Base-by-base conservation (phyloP, 2,888 invertebrate genomes). In the Deilephila elpenor region DNA sequence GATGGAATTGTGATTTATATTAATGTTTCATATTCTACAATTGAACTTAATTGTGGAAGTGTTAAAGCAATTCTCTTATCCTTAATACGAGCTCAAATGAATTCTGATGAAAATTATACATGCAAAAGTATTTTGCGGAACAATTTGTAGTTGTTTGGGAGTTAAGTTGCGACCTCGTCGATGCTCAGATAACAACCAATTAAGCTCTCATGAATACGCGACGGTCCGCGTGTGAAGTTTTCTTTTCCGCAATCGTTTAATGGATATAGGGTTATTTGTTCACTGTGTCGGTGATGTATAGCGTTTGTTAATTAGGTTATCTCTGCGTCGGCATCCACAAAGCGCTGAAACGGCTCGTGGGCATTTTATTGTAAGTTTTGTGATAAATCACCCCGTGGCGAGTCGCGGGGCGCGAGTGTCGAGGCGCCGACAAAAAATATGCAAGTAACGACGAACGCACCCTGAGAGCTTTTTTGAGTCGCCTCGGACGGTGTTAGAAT, bases 251-350 rank as follows among this genome's bases (percentile, higher is more conserved):
- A 77, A 78, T 78, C 82, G 74, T 81, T 87, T 89, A 89, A 91
- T 89, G 91, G 91, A 91, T 89, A 84, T 93, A 90, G 20, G 60
- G 56, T 25, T 59, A 51, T 61, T 60, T 60, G 60, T 60, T 53
- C 29, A 73, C 83, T 86, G 82, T 85, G 84, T 84, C 89, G 89
- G 86, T 92, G 91, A 92, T 89, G 90, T 90, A 93, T 88, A 91
- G 91, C 90, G 88, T 93, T 92, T 90, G 92, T 93, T 94, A 94
- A 94, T 94, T 94, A 93, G 93, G 93, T 94, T 94, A 94, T 94
- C 94, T 91, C 79, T 75, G 77, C 75, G 85, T 88, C 94, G 94
- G 94, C 90, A 94, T 94, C 93, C 88, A 86, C 91, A 94, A 93
- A 94, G 85, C 85, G 79, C 83, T 89, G 91, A 91, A 92, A 92